Evolutionary conservation across 2,797 vertebrate genomes (phyloP).

Genomic region (Morus bassanus): DNA sequence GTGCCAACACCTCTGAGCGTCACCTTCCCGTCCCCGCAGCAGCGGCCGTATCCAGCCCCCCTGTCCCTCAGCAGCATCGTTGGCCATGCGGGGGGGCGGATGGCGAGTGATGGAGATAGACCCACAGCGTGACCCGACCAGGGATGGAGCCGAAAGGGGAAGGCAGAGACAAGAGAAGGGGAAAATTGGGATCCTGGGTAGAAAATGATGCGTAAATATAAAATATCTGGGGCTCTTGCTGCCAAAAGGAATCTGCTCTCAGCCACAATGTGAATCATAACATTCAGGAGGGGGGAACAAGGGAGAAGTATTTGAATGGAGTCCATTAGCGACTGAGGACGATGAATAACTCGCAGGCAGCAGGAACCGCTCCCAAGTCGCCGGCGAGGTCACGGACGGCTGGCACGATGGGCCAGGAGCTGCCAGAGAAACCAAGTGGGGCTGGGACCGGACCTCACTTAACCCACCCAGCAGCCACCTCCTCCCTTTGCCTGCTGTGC

Average conservation of each 20-base stretch:
- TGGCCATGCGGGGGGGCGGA: fast-evolving
- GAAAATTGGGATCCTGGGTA: background rate
- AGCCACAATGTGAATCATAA: background rate
- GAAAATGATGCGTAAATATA: background rate
- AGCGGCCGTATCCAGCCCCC: background rate
- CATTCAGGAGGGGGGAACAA: fast-evolving
- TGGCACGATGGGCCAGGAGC: background rate
- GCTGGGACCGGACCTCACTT: background rate
- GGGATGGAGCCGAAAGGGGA: background rate
- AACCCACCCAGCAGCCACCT: background rate
- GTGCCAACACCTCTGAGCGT: background rate
- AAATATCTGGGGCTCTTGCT: background rate
- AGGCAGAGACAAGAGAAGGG: background rate
- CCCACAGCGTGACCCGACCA: fast-evolving
- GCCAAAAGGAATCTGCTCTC: background rate
- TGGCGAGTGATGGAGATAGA: background rate
- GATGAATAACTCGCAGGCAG: background rate
- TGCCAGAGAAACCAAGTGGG: background rate
- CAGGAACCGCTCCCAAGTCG: background rate
- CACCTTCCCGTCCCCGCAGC: background rate
- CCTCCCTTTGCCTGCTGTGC: background rate
- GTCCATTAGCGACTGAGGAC: background rate
- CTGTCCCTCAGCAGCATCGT: background rate
- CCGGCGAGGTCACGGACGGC: background rate
- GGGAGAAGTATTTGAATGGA: background rate